Evolutionary conservation across 35 echinoderm and acorn worm species (phyloP).

Genomic region (Ophioderma brevispina): DNA sequence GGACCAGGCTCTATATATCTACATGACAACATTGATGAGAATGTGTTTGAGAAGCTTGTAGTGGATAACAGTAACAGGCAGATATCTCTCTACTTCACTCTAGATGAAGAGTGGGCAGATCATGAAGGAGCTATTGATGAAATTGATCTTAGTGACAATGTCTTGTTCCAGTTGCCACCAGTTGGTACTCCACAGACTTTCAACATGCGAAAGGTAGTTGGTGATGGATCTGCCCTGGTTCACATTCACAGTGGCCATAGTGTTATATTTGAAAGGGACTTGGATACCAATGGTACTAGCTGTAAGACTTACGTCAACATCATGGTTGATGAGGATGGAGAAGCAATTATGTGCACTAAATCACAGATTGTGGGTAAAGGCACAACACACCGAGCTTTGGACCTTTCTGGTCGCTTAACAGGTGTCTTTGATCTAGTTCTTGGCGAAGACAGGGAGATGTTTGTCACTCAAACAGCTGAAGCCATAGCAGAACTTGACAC

Average conservation of each 20-base stretch:
- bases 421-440: constrained; percentile 77
- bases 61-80: constrained; percentile 89
- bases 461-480: constrained; percentile 62
- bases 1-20: constrained; percentile 87
- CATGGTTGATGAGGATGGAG: constrained; percentile 56
- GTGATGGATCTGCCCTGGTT: constrained; percentile 78
- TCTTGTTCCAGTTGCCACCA: constrained; percentile 59
- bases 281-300: constrained; percentile 53
- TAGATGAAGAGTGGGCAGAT: constrained; percentile 66
- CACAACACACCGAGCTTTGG: constrained; percentile 46
- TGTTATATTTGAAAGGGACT: constrained; percentile 62
- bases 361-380: constrained; percentile 67
- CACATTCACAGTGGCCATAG: constrained; percentile 74
- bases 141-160: constrained; percentile 74
- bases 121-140: constrained; percentile 57
- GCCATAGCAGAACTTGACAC: constrained; percentile 38
- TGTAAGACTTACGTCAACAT: constrained; percentile 65
- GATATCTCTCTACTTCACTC: constrained; percentile 66
- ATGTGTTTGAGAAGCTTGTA: constrained; percentile 51
- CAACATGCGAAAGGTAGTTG: constrained; percentile 67
- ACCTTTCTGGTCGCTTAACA: constrained; percentile 57
- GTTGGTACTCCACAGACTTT: constrained; percentile 29
- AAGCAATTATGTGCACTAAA: constrained; percentile 61
- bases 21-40: constrained; percentile 5
- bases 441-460: constrained; percentile 64